Evolutionary conservation across 1,140 invertebrate species (phyloP).

Genomic region (Papilio polyxenes): DNA sequence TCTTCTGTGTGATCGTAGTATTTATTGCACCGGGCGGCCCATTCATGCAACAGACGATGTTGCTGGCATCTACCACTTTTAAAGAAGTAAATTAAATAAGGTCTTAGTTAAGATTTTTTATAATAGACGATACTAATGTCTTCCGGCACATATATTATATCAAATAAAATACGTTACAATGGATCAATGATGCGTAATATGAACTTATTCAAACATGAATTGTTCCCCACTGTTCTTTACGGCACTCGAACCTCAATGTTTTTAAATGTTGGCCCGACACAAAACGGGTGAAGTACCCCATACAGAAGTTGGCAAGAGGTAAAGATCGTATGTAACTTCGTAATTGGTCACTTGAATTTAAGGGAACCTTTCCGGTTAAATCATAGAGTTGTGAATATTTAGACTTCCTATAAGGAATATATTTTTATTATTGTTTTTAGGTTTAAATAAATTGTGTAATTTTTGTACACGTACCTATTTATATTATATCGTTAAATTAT

Average conservation of each 20-base stretch:
- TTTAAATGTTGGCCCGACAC: conserved; percentile 58
- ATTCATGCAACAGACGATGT: no score
- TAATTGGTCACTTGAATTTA: conserved; percentile 77
- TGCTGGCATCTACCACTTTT: no score
- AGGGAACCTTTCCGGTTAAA: conserved; percentile 69
- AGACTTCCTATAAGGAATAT: conserved; percentile 35
- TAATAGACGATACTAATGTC: neutral
- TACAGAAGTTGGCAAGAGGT: conserved; percentile 54
- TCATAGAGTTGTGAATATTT: conserved; percentile 51
- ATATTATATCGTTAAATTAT: no score
- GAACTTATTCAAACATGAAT: conserved; percentile 35
- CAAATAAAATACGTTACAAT: conserved; percentile 41
- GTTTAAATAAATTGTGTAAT: no score
- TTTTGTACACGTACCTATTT: no score
- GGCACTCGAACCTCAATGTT: conserved; percentile 61
- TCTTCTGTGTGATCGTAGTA: no score
- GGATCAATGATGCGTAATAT: conserved; percentile 39
- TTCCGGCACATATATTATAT: neutral
- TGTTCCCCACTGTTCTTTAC: conserved; percentile 51
- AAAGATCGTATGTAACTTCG: conserved; percentile 60
- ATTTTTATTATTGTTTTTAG: neutral
- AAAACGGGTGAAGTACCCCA: conserved; percentile 56
- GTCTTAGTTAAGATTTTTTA: neutral
- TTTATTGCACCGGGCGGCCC: no score
- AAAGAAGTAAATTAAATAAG: no score